Conservation (phyloP, 2,797 vertebrate genomes). For the Apogon talboti region DNA sequence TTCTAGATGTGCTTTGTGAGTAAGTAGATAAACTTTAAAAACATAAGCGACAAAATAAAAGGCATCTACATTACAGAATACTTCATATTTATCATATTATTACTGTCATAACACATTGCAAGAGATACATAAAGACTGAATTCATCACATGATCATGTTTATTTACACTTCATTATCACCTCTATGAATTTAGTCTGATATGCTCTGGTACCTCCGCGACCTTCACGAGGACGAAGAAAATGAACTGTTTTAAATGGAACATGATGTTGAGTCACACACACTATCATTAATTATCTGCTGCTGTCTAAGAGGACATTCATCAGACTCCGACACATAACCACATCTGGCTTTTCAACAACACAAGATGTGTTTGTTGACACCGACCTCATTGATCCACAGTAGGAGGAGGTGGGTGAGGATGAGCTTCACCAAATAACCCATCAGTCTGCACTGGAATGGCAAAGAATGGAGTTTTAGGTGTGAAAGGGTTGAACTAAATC, state of each 20-base stretch:
- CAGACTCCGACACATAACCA: constrained; percentile 16
- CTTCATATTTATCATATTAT: too few relatives aligned
- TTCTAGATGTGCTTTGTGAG: too few relatives aligned
- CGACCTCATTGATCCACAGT: neutral
- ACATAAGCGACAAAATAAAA: too few relatives aligned
- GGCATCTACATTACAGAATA: too few relatives aligned
- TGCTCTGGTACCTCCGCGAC: too few relatives aligned
- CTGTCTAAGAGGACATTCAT: constrained; percentile 1
- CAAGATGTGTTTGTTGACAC: constrained; percentile 22
- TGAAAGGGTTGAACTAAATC: neutral
- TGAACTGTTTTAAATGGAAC: constrained; percentile 1
- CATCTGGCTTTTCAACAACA: constrained; percentile 10
- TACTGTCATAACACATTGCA: too few relatives aligned
- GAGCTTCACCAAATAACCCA: constrained; percentile 14
- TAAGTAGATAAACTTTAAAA: too few relatives aligned
- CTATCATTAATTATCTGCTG: neutral
- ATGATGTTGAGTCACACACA: neutral
- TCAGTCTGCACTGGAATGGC: neutral
- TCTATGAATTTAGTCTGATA: constrained; percentile 20
- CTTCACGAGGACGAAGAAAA: too few relatives aligned
- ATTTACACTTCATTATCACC: neutral
- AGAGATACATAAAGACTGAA: neutral
- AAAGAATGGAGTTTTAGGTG: constrained; percentile 13
- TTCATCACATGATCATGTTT: neutral
- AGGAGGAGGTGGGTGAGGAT: neutral